phyloP scores from a whole-genome alignment of 2,113 vertebrate genomes.

The Gobius niger region DNA sequence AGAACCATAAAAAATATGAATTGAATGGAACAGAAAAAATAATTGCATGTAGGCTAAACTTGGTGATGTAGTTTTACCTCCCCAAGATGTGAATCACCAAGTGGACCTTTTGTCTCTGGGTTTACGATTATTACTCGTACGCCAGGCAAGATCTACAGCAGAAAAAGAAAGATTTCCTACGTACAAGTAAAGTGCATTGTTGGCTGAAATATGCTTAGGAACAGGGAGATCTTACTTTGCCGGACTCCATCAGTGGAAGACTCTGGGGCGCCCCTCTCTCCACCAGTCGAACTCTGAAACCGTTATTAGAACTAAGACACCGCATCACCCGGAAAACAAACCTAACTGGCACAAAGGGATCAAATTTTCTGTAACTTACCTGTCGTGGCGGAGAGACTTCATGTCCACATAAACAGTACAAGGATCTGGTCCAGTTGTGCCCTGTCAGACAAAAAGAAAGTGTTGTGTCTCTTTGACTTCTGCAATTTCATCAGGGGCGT shows the following conservation, averaged over 20 bases:
- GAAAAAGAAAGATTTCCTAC: background rate
- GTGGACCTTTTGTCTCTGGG: constrained; percentile 93
- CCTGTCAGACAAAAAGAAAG: constrained; percentile 71
- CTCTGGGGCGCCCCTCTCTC: constrained; percentile 96
- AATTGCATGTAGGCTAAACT: too few species aligned
- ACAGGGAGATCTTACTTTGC: constrained; percentile 83
- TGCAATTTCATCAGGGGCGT: too few species aligned
- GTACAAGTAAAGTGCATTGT: background rate
- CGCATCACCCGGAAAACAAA: too few species aligned
- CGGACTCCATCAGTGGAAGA: constrained; percentile 93
- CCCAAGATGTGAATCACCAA: constrained; percentile 96
- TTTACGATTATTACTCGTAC: constrained; percentile 97
- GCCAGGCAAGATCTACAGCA: constrained; percentile 89
- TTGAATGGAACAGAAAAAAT: too few species aligned
- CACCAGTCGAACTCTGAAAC: constrained; percentile 89
- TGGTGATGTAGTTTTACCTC: constrained; percentile 68
- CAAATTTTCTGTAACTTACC: constrained; percentile 71
- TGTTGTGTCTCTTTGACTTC: background rate
- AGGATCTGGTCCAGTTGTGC: constrained; percentile 95
- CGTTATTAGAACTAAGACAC: constrained; percentile 1
- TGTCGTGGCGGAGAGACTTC: constrained; percentile 96
- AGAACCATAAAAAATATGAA: too few species aligned
- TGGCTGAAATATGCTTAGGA: background rate
- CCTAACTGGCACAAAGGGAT: too few species aligned
- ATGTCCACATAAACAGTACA: constrained; percentile 97